These are phyloP conservation scores for Vimba vimba DNA, from an alignment of 2,113 vertebrate genomes.

Conservation along the genomic window DNA sequence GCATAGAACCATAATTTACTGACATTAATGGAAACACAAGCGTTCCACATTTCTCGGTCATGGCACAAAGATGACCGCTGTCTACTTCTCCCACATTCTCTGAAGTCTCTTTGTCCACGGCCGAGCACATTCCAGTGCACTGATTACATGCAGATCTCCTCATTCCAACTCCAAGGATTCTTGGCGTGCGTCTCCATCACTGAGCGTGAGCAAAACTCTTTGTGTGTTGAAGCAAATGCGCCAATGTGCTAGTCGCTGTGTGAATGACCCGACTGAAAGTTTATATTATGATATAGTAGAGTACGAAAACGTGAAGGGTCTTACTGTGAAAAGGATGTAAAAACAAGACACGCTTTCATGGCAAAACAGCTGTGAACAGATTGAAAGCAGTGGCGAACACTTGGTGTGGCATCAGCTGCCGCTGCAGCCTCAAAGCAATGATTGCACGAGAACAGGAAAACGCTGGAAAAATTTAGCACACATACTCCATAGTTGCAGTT, in stretches of 20 bases:
- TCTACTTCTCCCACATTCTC: constrained; percentile 44
- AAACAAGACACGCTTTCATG: constrained; percentile 19
- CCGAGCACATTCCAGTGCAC: constrained; percentile 35
- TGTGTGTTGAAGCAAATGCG: constrained; percentile 13
- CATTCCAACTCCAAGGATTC: constrained; percentile 1
- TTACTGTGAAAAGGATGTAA: neutral
- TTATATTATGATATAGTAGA: neutral
- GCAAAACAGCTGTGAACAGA: constrained; percentile 2
- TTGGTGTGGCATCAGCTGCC: constrained; percentile 51
- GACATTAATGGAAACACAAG: constrained; percentile 6
- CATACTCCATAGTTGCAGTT: neutral
- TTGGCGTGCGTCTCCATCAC: neutral
- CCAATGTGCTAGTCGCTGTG: neutral
- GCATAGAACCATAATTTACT: neutral
- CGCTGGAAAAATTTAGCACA: neutral
- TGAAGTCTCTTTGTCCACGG: constrained; percentile 13
- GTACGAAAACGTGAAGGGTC: neutral
- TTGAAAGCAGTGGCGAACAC: neutral
- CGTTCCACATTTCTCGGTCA: constrained; percentile 10
- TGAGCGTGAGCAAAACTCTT: neutral
- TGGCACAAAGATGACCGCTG: neutral
- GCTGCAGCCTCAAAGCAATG: neutral
- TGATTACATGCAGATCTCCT: constrained; percentile 49
- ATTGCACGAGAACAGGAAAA: neutral
- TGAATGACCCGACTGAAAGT: neutral